A percentile compares a stretch with the other conserved stretches of the same genome.
phyloP scores from a whole-genome alignment of 1,140 invertebrate genomes.

The Micrasema minimum region DNA sequence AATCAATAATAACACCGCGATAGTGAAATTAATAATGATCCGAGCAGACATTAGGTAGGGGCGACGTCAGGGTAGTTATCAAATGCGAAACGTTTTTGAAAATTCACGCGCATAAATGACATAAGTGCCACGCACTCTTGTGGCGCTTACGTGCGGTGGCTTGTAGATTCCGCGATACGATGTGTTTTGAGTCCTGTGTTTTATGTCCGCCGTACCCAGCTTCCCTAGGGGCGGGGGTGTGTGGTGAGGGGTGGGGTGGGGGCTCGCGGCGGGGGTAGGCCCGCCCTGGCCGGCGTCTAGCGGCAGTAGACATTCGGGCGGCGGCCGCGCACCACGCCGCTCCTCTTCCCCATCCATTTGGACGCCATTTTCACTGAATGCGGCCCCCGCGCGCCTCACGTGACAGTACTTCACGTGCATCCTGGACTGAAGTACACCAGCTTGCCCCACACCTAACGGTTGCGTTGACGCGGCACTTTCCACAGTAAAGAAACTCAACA shows the following conservation, averaged over 20 bases:
- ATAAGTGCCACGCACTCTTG: no score
- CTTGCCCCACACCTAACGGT: no score
- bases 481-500: no score
- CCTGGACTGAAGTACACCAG: neutral
- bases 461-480: no score
- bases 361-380: slow-evolving; percentile 31
- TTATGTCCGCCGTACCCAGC: slow-evolving; percentile 6
- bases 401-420: slow-evolving; percentile 20
- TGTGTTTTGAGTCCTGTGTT: no score
- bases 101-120: no score
- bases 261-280: slow-evolving; percentile 1
- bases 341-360: slow-evolving; percentile 13
- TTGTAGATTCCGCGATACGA: no score
- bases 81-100: no score
- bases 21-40: slow-evolving; percentile 22
- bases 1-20: slow-evolving; percentile 34
- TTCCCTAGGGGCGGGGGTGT: slow-evolving; percentile 15
- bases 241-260: neutral
- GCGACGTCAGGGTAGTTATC: neutral
- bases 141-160: no score
- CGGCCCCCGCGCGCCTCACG: slow-evolving; percentile 23
- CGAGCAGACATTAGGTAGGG: slow-evolving; percentile 1
- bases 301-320: slow-evolving; percentile 52
- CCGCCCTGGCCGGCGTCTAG: slow-evolving; percentile 29
- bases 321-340: slow-evolving; percentile 44